Evolutionary conservation across 2,888 invertebrate genomes (phyloP).

Genomic region (Agonopterix arenella): DNA sequence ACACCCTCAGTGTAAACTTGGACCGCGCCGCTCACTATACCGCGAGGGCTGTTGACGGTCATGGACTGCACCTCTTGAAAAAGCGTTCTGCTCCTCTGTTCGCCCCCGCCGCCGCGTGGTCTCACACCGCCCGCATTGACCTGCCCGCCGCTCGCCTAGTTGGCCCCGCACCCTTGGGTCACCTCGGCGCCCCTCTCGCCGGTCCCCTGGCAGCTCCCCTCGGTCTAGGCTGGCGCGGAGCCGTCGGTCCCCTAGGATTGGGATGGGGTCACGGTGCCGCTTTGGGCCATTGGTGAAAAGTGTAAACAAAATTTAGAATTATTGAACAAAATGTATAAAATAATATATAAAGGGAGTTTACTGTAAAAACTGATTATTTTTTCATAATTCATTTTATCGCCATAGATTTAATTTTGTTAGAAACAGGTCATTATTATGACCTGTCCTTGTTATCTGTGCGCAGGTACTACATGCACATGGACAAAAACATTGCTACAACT

Average conservation of each 20-base stretch:
- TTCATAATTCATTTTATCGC: no score
- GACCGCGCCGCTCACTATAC: slow-evolving; percentile 62
- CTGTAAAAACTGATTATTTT: slow-evolving; percentile 12
- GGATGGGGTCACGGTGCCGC: slow-evolving; percentile 19
- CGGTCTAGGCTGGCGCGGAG: slow-evolving; percentile 22
- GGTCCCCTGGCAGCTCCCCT: slow-evolving; percentile 23
- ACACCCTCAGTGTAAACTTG: slow-evolving; percentile 65
- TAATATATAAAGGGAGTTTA: slow-evolving; percentile 70
- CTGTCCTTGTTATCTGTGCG: no score
- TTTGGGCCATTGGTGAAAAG: slow-evolving; percentile 42
- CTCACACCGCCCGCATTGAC: slow-evolving; percentile 36
- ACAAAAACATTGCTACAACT: no score
- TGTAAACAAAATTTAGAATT: slow-evolving; percentile 25
- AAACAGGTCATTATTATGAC: no score
- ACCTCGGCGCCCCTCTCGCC: slow-evolving; percentile 26
- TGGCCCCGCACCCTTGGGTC: slow-evolving; percentile 25
- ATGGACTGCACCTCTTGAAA: slow-evolving; percentile 39
- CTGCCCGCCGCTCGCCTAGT: slow-evolving; percentile 31
- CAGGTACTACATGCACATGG: no score
- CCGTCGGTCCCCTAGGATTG: slow-evolving; percentile 18
- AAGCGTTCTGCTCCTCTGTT: slow-evolving; percentile 53
- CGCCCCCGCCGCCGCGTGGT: slow-evolving; percentile 36
- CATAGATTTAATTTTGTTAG: no score
- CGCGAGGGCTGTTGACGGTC: slow-evolving; percentile 47
- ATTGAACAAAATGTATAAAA: slow-evolving; percentile 24